A percentile compares a stretch with the other conserved stretches of the same genome.
These are phyloP conservation scores for Dynastes grantii DNA, from an alignment of 2,888 invertebrate genomes.

Conservation along the genomic window DNA sequence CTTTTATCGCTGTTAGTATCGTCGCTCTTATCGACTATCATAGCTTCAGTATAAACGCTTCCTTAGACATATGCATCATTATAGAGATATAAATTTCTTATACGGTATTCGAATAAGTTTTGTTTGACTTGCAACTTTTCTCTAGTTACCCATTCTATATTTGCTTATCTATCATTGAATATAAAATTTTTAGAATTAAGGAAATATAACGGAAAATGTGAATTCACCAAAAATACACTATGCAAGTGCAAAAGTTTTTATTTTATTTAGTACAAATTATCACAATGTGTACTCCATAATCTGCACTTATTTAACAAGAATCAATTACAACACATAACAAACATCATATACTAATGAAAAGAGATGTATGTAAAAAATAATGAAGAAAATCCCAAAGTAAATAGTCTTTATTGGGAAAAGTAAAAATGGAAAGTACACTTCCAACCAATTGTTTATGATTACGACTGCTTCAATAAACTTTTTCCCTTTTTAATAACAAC, in stretches of 20 bases:
- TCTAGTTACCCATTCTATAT: too few species aligned
- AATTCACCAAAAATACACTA: neutral
- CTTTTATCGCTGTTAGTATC: too few species aligned
- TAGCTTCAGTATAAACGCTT: too few species aligned
- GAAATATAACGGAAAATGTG: neutral
- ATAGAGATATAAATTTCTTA: too few species aligned
- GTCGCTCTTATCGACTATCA: too few species aligned
- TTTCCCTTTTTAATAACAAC: constrained; percentile 89
- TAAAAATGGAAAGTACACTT: constrained; percentile 48
- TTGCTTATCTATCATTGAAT: too few species aligned
- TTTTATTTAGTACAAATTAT: constrained; percentile 53
- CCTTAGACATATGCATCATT: too few species aligned
- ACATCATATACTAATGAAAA: constrained; percentile 29
- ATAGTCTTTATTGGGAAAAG: constrained; percentile 20
- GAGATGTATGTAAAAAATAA: constrained; percentile 41
- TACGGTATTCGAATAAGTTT: too few species aligned
- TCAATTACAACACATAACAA: constrained; percentile 45
- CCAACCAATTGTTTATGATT: constrained; percentile 50
- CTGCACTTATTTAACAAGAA: constrained; percentile 49
- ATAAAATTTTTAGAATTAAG: too few species aligned
- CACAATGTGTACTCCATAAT: constrained; percentile 53
- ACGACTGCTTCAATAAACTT: constrained; percentile 63
- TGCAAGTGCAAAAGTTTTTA: constrained; percentile 53
- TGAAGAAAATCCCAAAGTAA: constrained; percentile 34
- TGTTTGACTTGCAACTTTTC: too few species aligned